Conservation (phyloP, 2,888 invertebrate genomes). For the Orchestes rusci region DNA sequence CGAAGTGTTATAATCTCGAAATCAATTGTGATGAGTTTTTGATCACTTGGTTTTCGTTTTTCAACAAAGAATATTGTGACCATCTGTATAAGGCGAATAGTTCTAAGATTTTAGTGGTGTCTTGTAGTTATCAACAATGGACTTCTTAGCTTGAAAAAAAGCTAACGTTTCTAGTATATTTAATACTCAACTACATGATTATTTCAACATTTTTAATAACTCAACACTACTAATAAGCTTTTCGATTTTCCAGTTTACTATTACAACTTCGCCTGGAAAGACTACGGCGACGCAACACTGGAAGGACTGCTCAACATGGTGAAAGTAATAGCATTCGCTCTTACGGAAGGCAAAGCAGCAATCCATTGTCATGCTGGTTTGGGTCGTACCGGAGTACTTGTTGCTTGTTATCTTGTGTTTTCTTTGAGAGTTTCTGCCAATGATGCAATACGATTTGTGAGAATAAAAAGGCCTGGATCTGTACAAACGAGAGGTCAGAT, state of each 20-base stretch:
- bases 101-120: too few species aligned
- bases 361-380: slow-evolving; percentile 85
- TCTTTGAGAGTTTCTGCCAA: slow-evolving; percentile 66
- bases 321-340: slow-evolving; percentile 80
- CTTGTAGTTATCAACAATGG: too few species aligned
- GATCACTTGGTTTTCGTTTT: too few species aligned
- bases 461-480: slow-evolving; percentile 67
- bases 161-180: too few species aligned
- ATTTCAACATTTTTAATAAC: too few species aligned
- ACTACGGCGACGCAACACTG: slow-evolving; percentile 75
- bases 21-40: too few species aligned
- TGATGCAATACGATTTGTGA: slow-evolving; percentile 72
- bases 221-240: too few species aligned
- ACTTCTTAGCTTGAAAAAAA: too few species aligned
- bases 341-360: slow-evolving; percentile 73
- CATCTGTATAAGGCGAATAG: too few species aligned
- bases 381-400: slow-evolving; percentile 79
- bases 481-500: slow-evolving; percentile 81
- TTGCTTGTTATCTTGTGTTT: slow-evolving; percentile 80
- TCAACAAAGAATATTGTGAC: too few species aligned
- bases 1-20: too few species aligned
- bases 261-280: slow-evolving; percentile 84
- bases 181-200: too few species aligned
- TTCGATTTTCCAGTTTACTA: slow-evolving; percentile 72
- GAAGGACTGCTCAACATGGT: slow-evolving; percentile 78